These are phyloP conservation scores for Psammodynastes pulverulentus DNA, from an alignment of 2,113 vertebrate genomes.

Conservation along the genomic window DNA sequence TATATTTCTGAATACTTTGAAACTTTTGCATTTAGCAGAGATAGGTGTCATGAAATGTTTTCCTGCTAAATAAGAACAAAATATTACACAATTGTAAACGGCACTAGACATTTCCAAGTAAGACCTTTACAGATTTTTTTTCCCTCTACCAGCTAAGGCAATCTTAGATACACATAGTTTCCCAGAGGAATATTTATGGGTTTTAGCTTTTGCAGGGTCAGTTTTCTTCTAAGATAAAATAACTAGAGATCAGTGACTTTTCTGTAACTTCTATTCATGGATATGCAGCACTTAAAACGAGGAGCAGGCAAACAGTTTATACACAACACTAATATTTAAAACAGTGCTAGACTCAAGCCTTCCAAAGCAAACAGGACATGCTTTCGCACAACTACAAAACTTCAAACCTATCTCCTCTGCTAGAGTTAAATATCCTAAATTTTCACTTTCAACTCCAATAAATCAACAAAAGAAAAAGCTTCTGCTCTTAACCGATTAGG, in stretches of 20 bases:
- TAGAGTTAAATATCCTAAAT: not conserved
- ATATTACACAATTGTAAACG: conserved; percentile 43
- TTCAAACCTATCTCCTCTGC: not conserved
- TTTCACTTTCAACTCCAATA: not conserved
- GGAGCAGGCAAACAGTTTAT: not conserved
- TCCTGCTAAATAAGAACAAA: conserved; percentile 54
- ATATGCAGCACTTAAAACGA: not conserved
- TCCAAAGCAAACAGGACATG: not conserved
- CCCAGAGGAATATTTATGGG: not conserved
- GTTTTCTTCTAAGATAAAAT: not conserved
- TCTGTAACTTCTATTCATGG: not conserved
- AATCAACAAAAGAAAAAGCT: not conserved
- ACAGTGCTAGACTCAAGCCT: not conserved
- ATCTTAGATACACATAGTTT: conserved; percentile 3
- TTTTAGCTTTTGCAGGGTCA: not conserved
- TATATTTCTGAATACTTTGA: conserved; percentile 23
- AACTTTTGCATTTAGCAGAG: conserved; percentile 46
- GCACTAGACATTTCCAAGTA: conserved; percentile 34
- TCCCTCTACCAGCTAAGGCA: conserved; percentile 28
- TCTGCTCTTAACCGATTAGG: not conserved
- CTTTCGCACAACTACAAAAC: not conserved
- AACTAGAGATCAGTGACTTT: not conserved
- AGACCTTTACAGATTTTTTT: conserved; percentile 17
- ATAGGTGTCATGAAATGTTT: conserved; percentile 56
- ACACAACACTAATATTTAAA: not conserved